Evolutionary conservation across 2,113 vertebrate species (phyloP), one percentile per base, ranked within the genome.

Genomic region (Chaetops frenatus): DNA sequence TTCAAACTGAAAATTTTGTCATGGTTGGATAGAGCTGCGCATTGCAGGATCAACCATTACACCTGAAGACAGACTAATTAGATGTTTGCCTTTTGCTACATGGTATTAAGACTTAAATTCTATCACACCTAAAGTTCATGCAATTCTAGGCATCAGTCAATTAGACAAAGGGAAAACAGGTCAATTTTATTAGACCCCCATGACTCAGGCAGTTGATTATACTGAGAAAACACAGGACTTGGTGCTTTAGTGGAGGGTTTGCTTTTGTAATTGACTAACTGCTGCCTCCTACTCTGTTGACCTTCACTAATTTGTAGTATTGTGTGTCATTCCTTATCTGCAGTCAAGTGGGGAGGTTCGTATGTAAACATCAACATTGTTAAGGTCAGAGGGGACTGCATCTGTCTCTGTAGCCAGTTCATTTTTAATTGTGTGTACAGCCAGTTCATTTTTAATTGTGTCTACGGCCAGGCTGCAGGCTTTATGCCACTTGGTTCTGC

Each of bases 181-280:
- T 97, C 96, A 97, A 96, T 97, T 97, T 98, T 97, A 86, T 97
- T 96, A 96, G 84, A 90, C 82, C 96, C 31, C 35, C 47, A 61
- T 95, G 94, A 95, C 78, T 96, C 70, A 87, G 94, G 48, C 92
- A 95, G 96, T 97, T 98, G 97, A 97, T 98, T 97, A 97, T 66
- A 78, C 91, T 97, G 95, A 98, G 95, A 96, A 97, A 96, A 97
- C 92, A 96, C 91, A 90, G 94, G 40, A 90, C 96, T 97, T 90
- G 50, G 44, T 98, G 78, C 65, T 97, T 95, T 86, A 95, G 88
- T 22, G 17, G 64, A 94, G 73, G 54, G 64, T 97, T 97, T 96
- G 82, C 90, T 95, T 97, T 94, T 92, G 69, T 92, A 96, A 95
- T 97, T 93, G 71, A 97, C 97, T 97, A 98, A 95, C 92, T 96